Evolutionary conservation across 2,113 vertebrate species (phyloP).

Genomic region (Perca fluviatilis): DNA sequence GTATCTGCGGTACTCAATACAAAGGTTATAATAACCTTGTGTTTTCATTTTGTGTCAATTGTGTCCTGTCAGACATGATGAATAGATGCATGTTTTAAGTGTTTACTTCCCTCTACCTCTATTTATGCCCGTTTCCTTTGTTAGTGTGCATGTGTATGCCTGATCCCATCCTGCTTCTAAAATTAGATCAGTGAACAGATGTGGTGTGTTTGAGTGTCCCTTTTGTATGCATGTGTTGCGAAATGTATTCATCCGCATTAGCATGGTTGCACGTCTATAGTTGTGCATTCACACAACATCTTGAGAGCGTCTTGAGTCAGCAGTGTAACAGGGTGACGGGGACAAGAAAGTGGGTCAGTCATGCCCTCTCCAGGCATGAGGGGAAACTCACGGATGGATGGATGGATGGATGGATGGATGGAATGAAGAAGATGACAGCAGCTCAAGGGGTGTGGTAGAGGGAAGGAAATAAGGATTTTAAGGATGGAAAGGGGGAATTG

Average conservation of each 20-base stretch:
- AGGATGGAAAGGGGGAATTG: slow-evolving; percentile 5
- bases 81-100: not conserved
- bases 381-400: slow-evolving; percentile 13
- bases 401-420: slow-evolving; percentile 17
- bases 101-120: slow-evolving; percentile 1
- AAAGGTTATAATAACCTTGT: not conserved
- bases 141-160: slow-evolving; percentile 1
- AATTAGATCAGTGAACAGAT: slow-evolving; percentile 65
- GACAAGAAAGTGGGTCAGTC: slow-evolving; percentile 71
- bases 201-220: slow-evolving; percentile 49
- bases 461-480: slow-evolving; percentile 23
- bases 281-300: slow-evolving; percentile 52
- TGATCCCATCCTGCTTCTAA: slow-evolving; percentile 51
- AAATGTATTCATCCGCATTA: slow-evolving; percentile 54
- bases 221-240: slow-evolving; percentile 51
- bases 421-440: slow-evolving; percentile 3
- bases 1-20: too few species aligned
- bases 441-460: slow-evolving; percentile 18
- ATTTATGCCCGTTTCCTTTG: not conserved
- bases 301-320: slow-evolving; percentile 72
- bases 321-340: slow-evolving; percentile 50
- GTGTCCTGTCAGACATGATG: not conserved
- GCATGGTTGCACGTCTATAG: slow-evolving; percentile 27
- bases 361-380: slow-evolving; percentile 55
- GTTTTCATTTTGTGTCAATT: not conserved